These are phyloP conservation scores for Turdus rufiventris DNA, from an alignment of 2,113 vertebrate species.

Conservation along the genomic window DNA sequence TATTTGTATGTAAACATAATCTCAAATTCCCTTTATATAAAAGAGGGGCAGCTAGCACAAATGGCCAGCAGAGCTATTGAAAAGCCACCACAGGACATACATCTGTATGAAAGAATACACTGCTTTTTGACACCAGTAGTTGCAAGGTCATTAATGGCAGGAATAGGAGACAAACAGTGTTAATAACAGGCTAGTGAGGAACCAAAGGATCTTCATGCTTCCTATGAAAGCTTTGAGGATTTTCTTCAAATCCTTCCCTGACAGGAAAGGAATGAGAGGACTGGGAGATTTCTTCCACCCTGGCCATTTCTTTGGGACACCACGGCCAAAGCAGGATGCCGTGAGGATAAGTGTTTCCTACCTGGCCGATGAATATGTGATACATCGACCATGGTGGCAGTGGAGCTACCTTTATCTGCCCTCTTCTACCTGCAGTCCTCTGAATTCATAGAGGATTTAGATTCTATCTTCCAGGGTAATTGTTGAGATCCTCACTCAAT, in stretches of 20 bases:
- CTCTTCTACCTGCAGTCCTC: not conserved
- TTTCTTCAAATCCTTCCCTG: slow-evolving; percentile 45
- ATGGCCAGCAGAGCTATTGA: slow-evolving; percentile 53
- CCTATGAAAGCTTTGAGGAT: slow-evolving; percentile 26
- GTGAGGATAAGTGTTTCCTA: not conserved
- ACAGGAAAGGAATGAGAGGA: not conserved
- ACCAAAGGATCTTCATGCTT: not conserved
- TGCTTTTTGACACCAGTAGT: not conserved
- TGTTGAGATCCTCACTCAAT: not conserved
- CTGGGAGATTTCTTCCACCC: not conserved
- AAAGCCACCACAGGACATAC: slow-evolving; percentile 46
- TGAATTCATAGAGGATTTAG: not conserved
- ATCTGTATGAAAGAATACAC: slow-evolving; percentile 18
- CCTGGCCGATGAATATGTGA: not conserved
- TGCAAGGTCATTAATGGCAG: slow-evolving; percentile 59
- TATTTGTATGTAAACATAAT: slow-evolving; percentile 29
- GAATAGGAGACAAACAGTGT: slow-evolving; percentile 53
- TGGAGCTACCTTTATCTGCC: not conserved
- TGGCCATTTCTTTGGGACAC: not conserved
- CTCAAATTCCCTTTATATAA: not conserved
- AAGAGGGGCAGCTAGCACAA: slow-evolving; percentile 18
- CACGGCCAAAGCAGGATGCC: not conserved
- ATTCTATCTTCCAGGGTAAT: not conserved
- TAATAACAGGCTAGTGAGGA: slow-evolving; percentile 46
- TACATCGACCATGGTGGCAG: not conserved